Conservation (phyloP, 2,888 invertebrate species). For the Tillus elongatus region DNA sequence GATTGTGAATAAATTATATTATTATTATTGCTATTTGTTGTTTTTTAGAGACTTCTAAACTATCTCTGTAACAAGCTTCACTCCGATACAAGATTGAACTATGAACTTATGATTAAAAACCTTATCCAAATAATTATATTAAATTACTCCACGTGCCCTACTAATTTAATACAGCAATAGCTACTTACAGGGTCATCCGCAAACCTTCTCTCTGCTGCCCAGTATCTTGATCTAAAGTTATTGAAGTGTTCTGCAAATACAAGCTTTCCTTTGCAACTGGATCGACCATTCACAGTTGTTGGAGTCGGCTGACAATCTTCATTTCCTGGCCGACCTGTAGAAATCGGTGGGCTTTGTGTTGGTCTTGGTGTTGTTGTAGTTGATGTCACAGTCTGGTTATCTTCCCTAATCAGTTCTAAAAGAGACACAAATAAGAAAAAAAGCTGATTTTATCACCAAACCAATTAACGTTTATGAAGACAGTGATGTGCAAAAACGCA, state of each 20-base stretch:
- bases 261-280: slow-evolving; percentile 47
- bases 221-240: slow-evolving; percentile 51
- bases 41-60: too few relatives aligned
- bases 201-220: slow-evolving; percentile 41
- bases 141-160: too few relatives aligned
- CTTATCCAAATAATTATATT: too few relatives aligned
- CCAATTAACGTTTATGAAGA: too few relatives aligned
- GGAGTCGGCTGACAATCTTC: slow-evolving; percentile 15
- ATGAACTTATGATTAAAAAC: too few relatives aligned
- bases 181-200: slow-evolving; percentile 52
- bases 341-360: not conserved
- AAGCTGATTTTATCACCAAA: too few relatives aligned
- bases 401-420: not conserved
- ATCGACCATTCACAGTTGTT: slow-evolving; percentile 23
- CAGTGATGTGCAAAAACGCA: too few relatives aligned
- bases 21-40: too few relatives aligned
- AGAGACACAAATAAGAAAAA: slow-evolving; percentile 1
- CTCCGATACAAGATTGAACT: too few relatives aligned
- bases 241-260: slow-evolving; percentile 45
- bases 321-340: slow-evolving; percentile 8
- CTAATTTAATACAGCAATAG: slow-evolving; percentile 1
- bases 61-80: too few relatives aligned
- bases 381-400: not conserved
- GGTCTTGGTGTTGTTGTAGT: slow-evolving; percentile 1
- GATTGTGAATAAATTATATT: too few relatives aligned